Evolutionary conservation across 2,888 invertebrate genomes (phyloP), one percentile per base, ranked within the genome.

Genomic region (Ormyrus labotus): DNA sequence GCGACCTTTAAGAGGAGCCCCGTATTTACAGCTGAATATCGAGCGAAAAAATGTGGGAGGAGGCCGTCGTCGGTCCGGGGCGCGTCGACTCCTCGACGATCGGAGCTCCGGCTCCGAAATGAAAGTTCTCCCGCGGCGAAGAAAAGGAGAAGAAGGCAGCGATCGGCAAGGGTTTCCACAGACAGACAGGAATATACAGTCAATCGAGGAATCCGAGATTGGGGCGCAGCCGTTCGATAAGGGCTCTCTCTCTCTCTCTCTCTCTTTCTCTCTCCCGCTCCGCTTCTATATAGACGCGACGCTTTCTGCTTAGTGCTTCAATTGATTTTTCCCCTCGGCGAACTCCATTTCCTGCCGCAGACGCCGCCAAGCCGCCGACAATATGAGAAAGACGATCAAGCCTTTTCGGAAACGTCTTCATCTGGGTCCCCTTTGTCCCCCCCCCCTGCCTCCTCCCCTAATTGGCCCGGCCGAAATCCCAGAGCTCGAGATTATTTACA

Each of bases 191-290:
- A 63, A 63, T 79, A 70, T 76, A 76, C 69, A 88, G 87, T 89
- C 87, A 88, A 88, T 87, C 88, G 85, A 84, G 84, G 87, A 88
- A 87, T 86, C 87, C 83, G 86, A 86, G 85, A 86, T 85, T 85
- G 87, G 86, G 87, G 84, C 82, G 76, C 67, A 84, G 82, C 82
- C 81, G 83, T 84, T 84, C 85, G 88, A 86, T 86, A 88, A 87
- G 85, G 86, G 86, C 85, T 84, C 84, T 34, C 19, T 63, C 78
- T 68, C 84, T 34, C 19, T 63, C 78, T 68, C 53, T 51, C 71
- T n/a, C 57, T 48, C 75, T 57, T 65, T 8, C 50, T 48, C 71
- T 34, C 71, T 57, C 60, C 34, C n/a, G 34, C 67, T 5, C n/a
- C 9, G 55, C 50, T 47, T 11, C 48, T 67, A 55, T 57, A 69